Percentiles rank a stretch among this genome's conserved stretches.
phyloP scores from a whole-genome alignment of 2,888 invertebrate species.

The Hedya salicella region DNA sequence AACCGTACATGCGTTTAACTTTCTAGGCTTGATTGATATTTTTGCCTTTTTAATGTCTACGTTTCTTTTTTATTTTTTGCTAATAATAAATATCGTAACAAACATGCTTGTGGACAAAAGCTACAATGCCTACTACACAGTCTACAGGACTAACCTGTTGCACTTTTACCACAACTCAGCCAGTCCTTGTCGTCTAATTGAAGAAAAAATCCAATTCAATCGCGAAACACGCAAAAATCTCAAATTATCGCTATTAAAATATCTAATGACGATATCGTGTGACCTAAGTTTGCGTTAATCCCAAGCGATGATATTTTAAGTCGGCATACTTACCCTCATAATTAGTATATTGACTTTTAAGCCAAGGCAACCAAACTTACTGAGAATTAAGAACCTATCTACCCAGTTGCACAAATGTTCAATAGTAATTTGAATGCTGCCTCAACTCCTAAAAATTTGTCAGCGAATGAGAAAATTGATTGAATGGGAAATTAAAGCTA shows the following conservation, averaged over 20 bases:
- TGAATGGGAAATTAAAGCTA: too few species aligned
- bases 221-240: conserved; percentile 19
- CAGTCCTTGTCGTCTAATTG: conserved; percentile 83
- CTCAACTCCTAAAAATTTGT: not conserved
- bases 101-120: conserved; percentile 43
- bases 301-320: not conserved
- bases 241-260: conserved; percentile 5
- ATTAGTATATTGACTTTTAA: not conserved
- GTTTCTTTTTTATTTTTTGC: too few species aligned
- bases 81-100: conserved; percentile 2
- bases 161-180: conserved; percentile 82
- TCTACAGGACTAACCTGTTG: conserved; percentile 79
- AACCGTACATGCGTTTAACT: too few species aligned
- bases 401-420: not conserved
- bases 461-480: too few species aligned
- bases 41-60: too few species aligned
- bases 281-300: not conserved
- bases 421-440: not conserved
- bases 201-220: conserved; percentile 54
- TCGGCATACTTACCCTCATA: not conserved
- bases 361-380: not conserved
- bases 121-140: conserved; percentile 46
- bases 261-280: not conserved
- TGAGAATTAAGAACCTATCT: too few species aligned
- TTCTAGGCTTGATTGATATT: too few species aligned